Percentiles rank a stretch among this genome's conserved stretches.
phyloP scores from a whole-genome alignment of 2,797 vertebrate genomes.

The Tragopan temminckii region DNA sequence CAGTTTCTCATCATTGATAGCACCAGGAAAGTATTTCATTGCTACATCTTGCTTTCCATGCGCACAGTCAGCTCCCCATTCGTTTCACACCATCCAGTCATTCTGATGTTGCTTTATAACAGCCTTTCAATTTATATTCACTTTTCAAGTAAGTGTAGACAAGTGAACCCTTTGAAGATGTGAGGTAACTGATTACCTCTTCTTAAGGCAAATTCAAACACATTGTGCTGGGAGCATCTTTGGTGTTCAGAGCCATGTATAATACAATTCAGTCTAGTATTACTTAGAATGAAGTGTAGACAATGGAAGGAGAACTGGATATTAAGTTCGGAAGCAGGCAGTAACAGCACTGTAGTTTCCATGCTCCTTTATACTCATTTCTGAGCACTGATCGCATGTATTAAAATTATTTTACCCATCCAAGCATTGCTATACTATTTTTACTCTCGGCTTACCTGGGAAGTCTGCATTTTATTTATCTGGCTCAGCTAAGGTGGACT shows the following conservation, averaged over 20 bases:
- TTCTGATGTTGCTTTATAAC: neutral
- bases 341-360: neutral
- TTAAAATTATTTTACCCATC: neutral
- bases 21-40: neutral
- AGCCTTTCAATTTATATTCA: neutral
- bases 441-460: neutral
- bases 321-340: neutral
- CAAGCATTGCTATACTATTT: neutral
- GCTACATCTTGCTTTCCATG: neutral
- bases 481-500: neutral
- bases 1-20: neutral
- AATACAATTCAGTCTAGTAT: neutral
- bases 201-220: neutral
- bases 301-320: neutral
- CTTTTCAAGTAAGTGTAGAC: neutral
- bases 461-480: neutral
- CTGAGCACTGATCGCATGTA: neutral
- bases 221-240: neutral
- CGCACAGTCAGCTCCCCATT: neutral
- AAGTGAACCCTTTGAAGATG: neutral
- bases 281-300: neutral
- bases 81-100: neutral
- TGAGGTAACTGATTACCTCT: neutral
- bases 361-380: neutral
- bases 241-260: neutral